These are phyloP conservation scores for Buphagus erythrorhynchus DNA, from an alignment of 2,797 vertebrate genomes.

Conservation along the genomic window DNA sequence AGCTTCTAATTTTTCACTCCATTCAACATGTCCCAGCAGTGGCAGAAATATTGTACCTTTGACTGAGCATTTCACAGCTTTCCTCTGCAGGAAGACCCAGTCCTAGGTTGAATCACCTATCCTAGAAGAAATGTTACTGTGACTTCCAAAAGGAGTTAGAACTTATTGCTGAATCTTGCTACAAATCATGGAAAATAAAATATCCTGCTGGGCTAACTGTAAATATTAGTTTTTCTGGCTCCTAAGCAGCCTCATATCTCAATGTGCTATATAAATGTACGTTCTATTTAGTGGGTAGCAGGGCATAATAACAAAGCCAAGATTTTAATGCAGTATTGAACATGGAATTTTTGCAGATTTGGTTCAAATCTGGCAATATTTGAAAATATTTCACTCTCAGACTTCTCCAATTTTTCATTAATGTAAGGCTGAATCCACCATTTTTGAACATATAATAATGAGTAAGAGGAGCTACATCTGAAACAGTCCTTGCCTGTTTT, in stretches of 20 bases:
- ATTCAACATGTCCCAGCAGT: not conserved
- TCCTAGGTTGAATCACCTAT: not conserved
- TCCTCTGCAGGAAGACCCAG: not conserved
- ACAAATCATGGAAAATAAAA: not conserved
- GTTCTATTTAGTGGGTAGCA: not conserved
- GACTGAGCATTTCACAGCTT: not conserved
- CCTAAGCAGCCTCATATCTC: not conserved
- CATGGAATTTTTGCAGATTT: not conserved
- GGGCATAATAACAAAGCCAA: not conserved
- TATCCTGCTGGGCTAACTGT: not conserved
- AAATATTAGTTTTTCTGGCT: not conserved
- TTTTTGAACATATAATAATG: not conserved
- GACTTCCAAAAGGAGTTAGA: not conserved
- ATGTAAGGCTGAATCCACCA: not conserved
- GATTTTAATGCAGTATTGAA: not conserved
- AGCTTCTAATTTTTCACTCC: constrained; percentile 48
- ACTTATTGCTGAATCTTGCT: not conserved
- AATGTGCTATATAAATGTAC: not conserved
- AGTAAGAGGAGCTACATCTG: not conserved
- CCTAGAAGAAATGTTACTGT: not conserved
- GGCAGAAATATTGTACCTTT: not conserved
- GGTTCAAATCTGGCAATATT: not conserved
- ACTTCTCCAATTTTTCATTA: not conserved
- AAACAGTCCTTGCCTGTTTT: not conserved
- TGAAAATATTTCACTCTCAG: not conserved